Percentiles rank a stretch among this genome's conserved stretches.
Evolutionary conservation across 1,140 invertebrate species (phyloP).

Genomic region (Bombus difficillimus): DNA sequence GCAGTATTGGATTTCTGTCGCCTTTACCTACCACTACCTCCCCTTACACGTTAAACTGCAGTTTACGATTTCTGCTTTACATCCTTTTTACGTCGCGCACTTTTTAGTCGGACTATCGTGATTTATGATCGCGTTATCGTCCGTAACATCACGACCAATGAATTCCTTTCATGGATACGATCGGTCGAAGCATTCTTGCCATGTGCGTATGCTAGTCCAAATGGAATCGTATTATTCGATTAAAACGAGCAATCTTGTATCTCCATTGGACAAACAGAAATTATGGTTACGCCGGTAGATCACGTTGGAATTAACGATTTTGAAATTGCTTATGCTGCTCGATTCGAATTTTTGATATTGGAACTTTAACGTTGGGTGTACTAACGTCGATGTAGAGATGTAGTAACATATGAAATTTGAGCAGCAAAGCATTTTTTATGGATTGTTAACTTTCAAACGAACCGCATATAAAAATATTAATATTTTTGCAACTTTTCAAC

Average conservation of each 20-base stretch:
- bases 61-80: constrained; percentile 53
- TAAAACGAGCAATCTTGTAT: background rate
- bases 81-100: constrained; percentile 34
- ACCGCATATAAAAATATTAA: too few relatives aligned
- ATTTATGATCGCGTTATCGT: constrained; percentile 48
- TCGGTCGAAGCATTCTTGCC: background rate
- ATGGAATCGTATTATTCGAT: background rate
- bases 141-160: constrained; percentile 28
- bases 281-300: background rate
- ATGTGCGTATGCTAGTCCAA: background rate
- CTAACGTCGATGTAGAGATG: too few relatives aligned
- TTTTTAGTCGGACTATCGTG: constrained; percentile 32
- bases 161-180: constrained; percentile 19
- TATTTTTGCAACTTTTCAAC: too few relatives aligned
- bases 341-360: background rate
- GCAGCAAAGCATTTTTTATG: too few relatives aligned
- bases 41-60: constrained; percentile 41
- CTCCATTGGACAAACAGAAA: background rate
- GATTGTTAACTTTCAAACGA: too few relatives aligned
- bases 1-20: constrained; percentile 45
- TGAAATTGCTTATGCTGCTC: background rate
- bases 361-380: background rate
- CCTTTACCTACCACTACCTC: background rate
- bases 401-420: too few relatives aligned
- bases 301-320: background rate